These are phyloP conservation scores for Siniperca knerii DNA, from an alignment of 2,113 vertebrate genomes.

Conservation along the genomic window DNA sequence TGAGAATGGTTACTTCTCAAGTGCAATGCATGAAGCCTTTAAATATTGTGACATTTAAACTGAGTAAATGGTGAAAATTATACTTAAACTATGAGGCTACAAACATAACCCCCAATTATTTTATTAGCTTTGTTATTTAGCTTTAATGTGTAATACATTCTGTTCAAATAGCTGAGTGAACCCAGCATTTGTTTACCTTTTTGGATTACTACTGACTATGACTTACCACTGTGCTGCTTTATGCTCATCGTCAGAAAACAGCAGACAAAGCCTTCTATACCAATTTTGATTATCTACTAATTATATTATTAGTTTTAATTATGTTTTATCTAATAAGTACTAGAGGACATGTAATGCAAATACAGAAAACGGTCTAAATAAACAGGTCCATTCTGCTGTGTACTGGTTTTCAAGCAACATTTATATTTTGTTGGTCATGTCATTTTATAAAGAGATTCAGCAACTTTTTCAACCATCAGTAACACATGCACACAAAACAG, in stretches of 20 bases:
- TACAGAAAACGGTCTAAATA: not conserved
- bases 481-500: slow-evolving; percentile 68
- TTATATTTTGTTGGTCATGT: slow-evolving; percentile 53
- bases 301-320: not conserved
- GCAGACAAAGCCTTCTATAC: not conserved
- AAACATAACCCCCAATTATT: not conserved
- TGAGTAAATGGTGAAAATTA: not conserved
- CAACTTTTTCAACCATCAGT: slow-evolving; percentile 33
- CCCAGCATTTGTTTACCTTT: not conserved
- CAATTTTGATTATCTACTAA: not conserved
- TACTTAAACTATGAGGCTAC: not conserved
- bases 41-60: not conserved
- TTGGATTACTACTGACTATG: not conserved
- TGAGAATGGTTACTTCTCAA: no score
- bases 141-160: not conserved
- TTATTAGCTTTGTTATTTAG: not conserved
- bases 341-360: not conserved
- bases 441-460: slow-evolving; percentile 57
- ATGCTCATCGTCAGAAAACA: not conserved
- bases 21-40: not conserved
- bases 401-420: slow-evolving; percentile 46
- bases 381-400: not conserved
- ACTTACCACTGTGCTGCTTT: not conserved
- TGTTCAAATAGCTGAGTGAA: not conserved
- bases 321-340: no score